Evolutionary conservation across 2,797 vertebrate genomes (phyloP).

Genomic region (Darevskia mixta): DNA sequence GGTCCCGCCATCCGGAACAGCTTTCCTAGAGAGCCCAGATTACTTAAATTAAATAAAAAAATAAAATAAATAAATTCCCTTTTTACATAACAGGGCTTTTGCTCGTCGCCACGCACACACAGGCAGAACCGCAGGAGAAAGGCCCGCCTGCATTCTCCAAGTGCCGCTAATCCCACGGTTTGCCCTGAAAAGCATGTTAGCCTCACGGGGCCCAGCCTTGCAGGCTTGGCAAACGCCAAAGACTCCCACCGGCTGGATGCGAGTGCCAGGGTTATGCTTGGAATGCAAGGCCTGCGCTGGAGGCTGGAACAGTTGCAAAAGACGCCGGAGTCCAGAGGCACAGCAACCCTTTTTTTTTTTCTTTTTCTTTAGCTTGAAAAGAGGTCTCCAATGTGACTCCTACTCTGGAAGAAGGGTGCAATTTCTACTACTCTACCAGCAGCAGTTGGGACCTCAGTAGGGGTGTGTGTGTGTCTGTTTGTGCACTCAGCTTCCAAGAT

Average conservation of each 20-base stretch:
- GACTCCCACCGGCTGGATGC: not conserved
- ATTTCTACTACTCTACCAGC: not conserved
- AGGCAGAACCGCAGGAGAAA: not conserved
- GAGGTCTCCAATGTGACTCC: not conserved
- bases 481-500: not conserved
- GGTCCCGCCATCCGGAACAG: not conserved
- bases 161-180: not conserved
- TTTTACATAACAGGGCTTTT: not conserved
- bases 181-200: not conserved
- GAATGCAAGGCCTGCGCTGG: not conserved
- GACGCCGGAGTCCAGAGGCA: too few relatives aligned
- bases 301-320: not conserved
- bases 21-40: not conserved
- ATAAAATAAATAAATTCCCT: too few relatives aligned
- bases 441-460: not conserved
- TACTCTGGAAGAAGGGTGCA: not conserved
- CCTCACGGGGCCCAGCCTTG: too few relatives aligned
- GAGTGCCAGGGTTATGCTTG: not conserved
- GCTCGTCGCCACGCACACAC: not conserved
- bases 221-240: not conserved
- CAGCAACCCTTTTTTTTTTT: not conserved
- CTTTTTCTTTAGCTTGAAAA: not conserved
- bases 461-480: not conserved
- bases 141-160: slow-evolving; percentile 39
- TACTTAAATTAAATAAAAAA: too few relatives aligned